Percentiles rank a stretch among this genome's conserved stretches.
phyloP scores from a whole-genome alignment of 2,888 invertebrate genomes.

The Papilio protenor region DNA sequence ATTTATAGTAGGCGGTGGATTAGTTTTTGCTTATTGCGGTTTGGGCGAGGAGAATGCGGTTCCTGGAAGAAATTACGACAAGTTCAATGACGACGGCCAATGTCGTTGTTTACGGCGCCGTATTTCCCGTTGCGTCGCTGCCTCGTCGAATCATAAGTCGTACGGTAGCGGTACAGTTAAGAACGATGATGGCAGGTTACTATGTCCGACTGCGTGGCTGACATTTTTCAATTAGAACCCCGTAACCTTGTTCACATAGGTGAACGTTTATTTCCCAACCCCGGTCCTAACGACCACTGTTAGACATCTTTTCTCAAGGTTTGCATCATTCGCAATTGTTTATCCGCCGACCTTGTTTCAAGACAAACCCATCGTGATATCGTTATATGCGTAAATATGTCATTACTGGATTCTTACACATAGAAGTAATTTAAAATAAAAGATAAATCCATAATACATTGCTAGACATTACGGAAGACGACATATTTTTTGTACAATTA shows the following conservation, averaged over 20 bases:
- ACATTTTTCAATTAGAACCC: slow-evolving; percentile 72
- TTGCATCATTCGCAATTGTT: slow-evolving; percentile 3
- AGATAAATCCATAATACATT: not conserved
- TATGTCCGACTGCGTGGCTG: slow-evolving; percentile 63
- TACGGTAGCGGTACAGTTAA: slow-evolving; percentile 78
- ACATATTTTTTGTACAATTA: not conserved
- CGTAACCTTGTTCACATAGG: slow-evolving; percentile 72
- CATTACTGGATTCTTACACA: not conserved
- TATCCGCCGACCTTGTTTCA: slow-evolving; percentile 8
- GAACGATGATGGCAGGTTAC: slow-evolving; percentile 69
- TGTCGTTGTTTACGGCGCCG: slow-evolving; percentile 54
- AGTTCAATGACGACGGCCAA: slow-evolving; percentile 58
- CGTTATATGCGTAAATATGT: not conserved
- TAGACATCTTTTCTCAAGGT: slow-evolving; percentile 44
- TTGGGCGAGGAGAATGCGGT: slow-evolving; percentile 60
- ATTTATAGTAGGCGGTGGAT: slow-evolving; percentile 53
- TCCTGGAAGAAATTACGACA: slow-evolving; percentile 67
- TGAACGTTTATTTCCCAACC: slow-evolving; percentile 56
- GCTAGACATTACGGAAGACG: not conserved
- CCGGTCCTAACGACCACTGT: slow-evolving; percentile 61
- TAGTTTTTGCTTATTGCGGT: slow-evolving; percentile 62
- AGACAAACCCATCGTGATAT: not conserved
- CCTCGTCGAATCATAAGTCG: slow-evolving; percentile 63
- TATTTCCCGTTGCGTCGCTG: slow-evolving; percentile 74
- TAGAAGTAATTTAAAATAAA: not conserved